Evolutionary conservation across 1,140 invertebrate species (phyloP).

Genomic region (Bombyx mandarina): DNA sequence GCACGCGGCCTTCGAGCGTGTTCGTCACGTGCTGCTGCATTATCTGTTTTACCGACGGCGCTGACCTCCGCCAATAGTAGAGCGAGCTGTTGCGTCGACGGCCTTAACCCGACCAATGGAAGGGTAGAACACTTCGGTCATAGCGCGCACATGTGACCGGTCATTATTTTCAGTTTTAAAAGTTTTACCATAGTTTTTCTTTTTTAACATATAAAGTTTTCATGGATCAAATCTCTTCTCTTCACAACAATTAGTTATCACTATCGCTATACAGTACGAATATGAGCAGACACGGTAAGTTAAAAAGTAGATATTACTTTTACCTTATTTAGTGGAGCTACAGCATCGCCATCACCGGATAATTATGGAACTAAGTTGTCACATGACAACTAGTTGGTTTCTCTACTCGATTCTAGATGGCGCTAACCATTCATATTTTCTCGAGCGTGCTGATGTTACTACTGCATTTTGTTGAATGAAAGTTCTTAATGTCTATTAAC

Average conservation of each 20-base stretch:
- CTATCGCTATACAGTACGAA: slow-evolving; percentile 6
- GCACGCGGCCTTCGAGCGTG: slow-evolving; percentile 24
- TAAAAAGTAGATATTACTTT: slow-evolving; percentile 6
- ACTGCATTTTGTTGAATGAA: too few species aligned
- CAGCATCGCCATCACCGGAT: slow-evolving; percentile 7
- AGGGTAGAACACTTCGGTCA: slow-evolving; percentile 23
- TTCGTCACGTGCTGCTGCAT: slow-evolving; percentile 36
- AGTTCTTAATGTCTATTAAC: too few species aligned
- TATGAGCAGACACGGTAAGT: slow-evolving; percentile 53
- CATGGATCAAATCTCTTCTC: slow-evolving; percentile 1
- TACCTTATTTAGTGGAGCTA: background rate
- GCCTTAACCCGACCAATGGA: slow-evolving; percentile 30
- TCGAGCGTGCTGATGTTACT: too few species aligned
- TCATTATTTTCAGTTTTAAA: slow-evolving; percentile 22
- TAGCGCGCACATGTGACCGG: slow-evolving; percentile 53
- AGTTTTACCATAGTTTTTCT: too few species aligned
- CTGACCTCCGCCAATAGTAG: slow-evolving; percentile 25
- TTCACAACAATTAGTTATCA: background rate
- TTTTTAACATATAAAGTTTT: too few species aligned
- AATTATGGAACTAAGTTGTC: too few species aligned
- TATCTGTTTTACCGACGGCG: slow-evolving; percentile 34
- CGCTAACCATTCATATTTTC: too few species aligned
- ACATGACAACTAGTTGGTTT: too few species aligned
- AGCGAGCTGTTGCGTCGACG: slow-evolving; percentile 27
- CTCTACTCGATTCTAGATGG: too few species aligned